Conservation (phyloP, 1,140 invertebrate species). For the Ceratosolen fusciceps region DNA sequence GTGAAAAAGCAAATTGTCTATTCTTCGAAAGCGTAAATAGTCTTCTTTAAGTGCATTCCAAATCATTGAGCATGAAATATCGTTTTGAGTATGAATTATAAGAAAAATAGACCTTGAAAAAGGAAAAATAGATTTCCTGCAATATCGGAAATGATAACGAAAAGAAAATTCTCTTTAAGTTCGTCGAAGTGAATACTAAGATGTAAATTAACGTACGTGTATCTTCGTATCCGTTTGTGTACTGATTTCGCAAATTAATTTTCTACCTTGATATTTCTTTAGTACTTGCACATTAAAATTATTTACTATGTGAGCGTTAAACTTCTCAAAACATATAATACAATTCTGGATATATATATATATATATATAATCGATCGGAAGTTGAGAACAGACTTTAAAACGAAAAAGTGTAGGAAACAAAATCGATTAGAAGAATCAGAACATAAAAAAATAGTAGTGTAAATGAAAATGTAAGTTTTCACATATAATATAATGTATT, state of each 20-base stretch:
- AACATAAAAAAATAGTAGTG: neutral
- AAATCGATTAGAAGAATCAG: conserved; percentile 5
- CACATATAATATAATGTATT: conserved; percentile 22
- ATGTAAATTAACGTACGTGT: neutral
- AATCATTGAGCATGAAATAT: conserved; percentile 25
- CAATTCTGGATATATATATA: too few species aligned
- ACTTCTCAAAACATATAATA: too few species aligned
- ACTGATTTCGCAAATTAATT: neutral
- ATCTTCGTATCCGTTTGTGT: neutral
- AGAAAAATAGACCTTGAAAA: neutral
- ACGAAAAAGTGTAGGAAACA: too few species aligned
- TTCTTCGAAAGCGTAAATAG: neutral
- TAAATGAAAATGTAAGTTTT: neutral
- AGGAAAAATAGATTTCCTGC: conserved; percentile 6
- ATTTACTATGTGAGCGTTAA: too few species aligned
- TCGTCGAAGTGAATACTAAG: neutral
- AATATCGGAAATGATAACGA: conserved; percentile 25
- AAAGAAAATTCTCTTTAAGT: conserved; percentile 39
- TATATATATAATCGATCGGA: too few species aligned
- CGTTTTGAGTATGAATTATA: conserved; percentile 32
- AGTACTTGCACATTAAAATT: neutral
- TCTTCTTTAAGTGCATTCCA: conserved; percentile 5
- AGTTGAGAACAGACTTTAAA: too few species aligned
- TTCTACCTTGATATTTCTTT: neutral
- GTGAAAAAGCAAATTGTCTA: neutral